Base-by-base conservation (phyloP, 2,888 invertebrate genomes). In the Eremobia ochroleuca region DNA sequence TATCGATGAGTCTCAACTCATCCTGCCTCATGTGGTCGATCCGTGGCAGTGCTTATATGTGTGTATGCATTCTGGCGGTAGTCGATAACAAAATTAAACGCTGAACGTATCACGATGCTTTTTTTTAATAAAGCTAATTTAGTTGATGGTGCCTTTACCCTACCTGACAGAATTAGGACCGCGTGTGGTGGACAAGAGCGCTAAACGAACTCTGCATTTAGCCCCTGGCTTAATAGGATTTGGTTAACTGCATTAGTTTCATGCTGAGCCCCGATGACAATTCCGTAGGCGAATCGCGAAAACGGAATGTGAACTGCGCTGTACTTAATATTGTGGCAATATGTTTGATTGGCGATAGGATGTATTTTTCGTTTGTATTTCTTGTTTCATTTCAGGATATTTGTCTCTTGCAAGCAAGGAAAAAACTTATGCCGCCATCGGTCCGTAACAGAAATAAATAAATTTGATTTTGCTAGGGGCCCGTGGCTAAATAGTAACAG, bases 221-320 rank as follows among this genome's bases (percentile, higher is more conserved):
- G 34, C 52, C 65, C 3, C 43, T 15, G 69, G 69, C 49, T 5
- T 25, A 25, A 52, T 58, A n/a, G 31, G 28, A 6, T 37, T 25
- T 52, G 31, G 52, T 37, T 64, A 77, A 70, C 55, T 64, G 21
- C n/a, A 58, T 64, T 64, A 64, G 15, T 28, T 59, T 52, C 34
- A 61, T 43, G 61, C 4, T 46, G n/a, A 28, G 25, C 49, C 2
- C 40, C 21, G 13, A 49, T 62, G 43, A 21, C n/a, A 68, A 55
- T 69, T 21, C 28, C 18, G 21, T 46, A 37, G 28, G 28, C 1
- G 9, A 52, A 52, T 40, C 9, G 40, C 21, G 40, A 52, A 49
- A 49, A 49, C 21, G 9, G n/a, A 67, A 49, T n/a, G 4, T 1
- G 65, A n/a, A 34, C n/a, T 28, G 1, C 8, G 34, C 34, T 46